These are phyloP conservation scores for Eupeodes luniger DNA, from an alignment of 2,888 invertebrate genomes.

Conservation along the genomic window DNA sequence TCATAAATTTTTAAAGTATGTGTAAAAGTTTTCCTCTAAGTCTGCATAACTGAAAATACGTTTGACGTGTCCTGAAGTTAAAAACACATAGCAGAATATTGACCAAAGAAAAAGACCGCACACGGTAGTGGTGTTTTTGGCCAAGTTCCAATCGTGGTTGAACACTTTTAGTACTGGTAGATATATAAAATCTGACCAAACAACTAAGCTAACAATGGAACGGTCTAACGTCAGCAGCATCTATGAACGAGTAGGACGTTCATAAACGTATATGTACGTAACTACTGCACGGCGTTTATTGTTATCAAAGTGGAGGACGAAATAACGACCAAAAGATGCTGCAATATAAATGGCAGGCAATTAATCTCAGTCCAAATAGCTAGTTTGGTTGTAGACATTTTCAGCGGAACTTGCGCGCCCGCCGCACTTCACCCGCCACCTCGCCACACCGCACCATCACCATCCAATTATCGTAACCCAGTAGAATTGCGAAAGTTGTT, in stretches of 20 bases:
- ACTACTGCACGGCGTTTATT: constrained; percentile 40
- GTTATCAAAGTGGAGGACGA: constrained; percentile 50
- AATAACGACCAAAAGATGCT: constrained; percentile 59
- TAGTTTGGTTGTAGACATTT: constrained; percentile 40
- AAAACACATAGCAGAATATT: constrained; percentile 7
- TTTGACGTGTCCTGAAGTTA: neutral
- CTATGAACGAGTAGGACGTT: neutral
- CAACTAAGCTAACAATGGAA: constrained; percentile 47
- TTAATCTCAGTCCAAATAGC: constrained; percentile 62
- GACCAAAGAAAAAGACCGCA: constrained; percentile 36
- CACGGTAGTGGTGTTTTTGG: constrained; percentile 41
- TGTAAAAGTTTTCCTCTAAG: neutral
- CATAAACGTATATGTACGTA: neutral
- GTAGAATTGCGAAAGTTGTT: constrained; percentile 72
- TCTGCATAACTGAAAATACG: neutral
- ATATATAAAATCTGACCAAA: constrained; percentile 5
- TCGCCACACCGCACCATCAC: too few relatives aligned
- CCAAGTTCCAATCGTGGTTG: constrained; percentile 56
- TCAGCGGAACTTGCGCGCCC: constrained; percentile 49
- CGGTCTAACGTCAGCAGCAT: neutral
- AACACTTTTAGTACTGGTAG: neutral
- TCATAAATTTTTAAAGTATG: neutral
- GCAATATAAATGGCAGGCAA: constrained; percentile 66
- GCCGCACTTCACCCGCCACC: constrained; percentile 17
- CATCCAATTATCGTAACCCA: constrained; percentile 41